Percentiles rank a stretch among this genome's conserved stretches.
phyloP scores from a whole-genome alignment of 2,113 vertebrate species.

The Leptosomus discolor region DNA sequence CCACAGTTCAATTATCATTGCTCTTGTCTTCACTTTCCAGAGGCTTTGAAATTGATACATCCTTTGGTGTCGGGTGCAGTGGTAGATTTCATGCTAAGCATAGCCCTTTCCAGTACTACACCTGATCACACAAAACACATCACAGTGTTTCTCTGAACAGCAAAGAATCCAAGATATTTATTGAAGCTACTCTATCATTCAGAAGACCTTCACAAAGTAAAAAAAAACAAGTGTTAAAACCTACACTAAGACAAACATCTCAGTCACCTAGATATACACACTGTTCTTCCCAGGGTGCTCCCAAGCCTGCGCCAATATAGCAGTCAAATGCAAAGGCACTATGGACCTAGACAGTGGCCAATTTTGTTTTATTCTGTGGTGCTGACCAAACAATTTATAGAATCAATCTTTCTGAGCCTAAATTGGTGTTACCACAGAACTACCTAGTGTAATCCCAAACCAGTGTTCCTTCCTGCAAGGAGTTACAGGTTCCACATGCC shows the following conservation, averaged over 20 bases:
- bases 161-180: neutral
- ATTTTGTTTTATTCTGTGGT: neutral
- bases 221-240: neutral
- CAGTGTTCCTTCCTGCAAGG: neutral
- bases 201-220: neutral
- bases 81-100: neutral
- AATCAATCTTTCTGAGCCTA: neutral
- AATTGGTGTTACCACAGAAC: neutral
- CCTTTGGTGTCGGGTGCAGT: neutral
- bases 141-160: neutral
- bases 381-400: neutral
- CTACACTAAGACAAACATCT: neutral
- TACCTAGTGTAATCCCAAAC: neutral
- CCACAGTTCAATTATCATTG: neutral
- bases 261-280: neutral
- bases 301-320: neutral
- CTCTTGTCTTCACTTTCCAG: neutral
- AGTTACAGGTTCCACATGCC: neutral
- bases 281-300: neutral
- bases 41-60: neutral
- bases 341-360: accelerated
- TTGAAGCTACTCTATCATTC: neutral
- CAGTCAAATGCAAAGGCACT: neutral
- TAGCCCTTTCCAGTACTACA: neutral
- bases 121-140: neutral